These are phyloP conservation scores for Limenitis arthemis DNA, from an alignment of 2,888 invertebrate genomes.

Conservation along the genomic window DNA sequence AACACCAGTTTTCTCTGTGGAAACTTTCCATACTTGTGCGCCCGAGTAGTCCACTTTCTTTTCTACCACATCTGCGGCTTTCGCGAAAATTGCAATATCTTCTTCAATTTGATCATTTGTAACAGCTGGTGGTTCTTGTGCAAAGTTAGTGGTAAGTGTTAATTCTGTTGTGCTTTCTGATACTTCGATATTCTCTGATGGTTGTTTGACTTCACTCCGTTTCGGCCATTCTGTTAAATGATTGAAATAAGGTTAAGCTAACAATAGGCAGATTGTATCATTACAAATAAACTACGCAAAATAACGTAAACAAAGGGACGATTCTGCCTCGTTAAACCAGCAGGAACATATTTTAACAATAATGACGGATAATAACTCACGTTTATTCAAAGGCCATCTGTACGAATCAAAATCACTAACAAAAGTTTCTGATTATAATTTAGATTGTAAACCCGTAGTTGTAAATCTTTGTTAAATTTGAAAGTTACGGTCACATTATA, in stretches of 20 bases:
- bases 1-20: conserved; percentile 60
- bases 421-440: not conserved
- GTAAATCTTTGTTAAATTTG: too few relatives aligned
- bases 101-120: conserved; percentile 21
- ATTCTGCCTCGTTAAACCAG: conserved; percentile 5
- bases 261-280: conserved; percentile 16
- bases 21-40: conserved; percentile 83
- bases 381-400: conserved; percentile 4
- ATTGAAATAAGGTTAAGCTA: not conserved
- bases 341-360: conserved; percentile 14
- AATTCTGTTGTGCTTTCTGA: conserved; percentile 19
- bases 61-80: conserved; percentile 30
- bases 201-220: conserved; percentile 54
- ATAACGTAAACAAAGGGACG: conserved; percentile 9
- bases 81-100: conserved; percentile 24
- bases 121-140: conserved; percentile 24
- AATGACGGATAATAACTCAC: conserved; percentile 27
- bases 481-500: too few relatives aligned
- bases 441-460: not conserved
- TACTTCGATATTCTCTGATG: conserved; percentile 22
- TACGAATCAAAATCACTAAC: not conserved
- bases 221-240: conserved; percentile 46
- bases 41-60: conserved; percentile 77
- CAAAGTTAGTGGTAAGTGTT: conserved; percentile 23
- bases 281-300: conserved; percentile 3